Conservation (phyloP, 2,113 vertebrate genomes). For the Coregonus clupeaformis region DNA sequence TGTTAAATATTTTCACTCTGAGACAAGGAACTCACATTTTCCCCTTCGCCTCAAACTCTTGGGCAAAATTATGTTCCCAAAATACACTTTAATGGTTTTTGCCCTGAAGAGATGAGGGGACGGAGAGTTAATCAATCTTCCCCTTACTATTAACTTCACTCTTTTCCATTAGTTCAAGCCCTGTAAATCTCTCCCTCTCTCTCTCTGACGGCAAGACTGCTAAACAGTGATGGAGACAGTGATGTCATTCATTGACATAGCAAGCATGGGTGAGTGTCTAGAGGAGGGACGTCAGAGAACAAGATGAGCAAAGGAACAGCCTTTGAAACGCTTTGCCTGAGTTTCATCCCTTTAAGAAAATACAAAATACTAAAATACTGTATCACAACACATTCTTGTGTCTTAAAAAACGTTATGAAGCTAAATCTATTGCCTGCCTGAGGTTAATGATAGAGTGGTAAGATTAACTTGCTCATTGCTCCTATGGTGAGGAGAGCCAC, state of each 20-base stretch:
- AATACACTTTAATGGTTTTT: constrained; percentile 37
- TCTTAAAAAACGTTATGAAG: background rate
- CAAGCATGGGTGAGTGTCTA: background rate
- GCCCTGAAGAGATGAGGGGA: constrained; percentile 25
- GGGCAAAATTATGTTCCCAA: background rate
- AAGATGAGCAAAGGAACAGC: background rate
- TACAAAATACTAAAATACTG: background rate
- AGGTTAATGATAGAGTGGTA: too few relatives aligned
- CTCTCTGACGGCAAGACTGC: background rate
- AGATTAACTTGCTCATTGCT: too few relatives aligned
- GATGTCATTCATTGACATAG: constrained; percentile 33
- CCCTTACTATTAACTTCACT: constrained; percentile 26
- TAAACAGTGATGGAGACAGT: constrained; percentile 35
- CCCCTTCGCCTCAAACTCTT: background rate
- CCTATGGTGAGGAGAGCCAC: too few relatives aligned
- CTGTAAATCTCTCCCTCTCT: constrained; percentile 21
- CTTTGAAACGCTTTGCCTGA: background rate
- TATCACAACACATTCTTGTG: background rate
- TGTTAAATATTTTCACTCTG: constrained; percentile 5
- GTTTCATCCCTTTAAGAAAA: background rate
- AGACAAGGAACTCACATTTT: constrained; percentile 33
- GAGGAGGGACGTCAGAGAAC: background rate
- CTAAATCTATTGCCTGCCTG: background rate
- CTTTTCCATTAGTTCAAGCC: constrained; percentile 49
- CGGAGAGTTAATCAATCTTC: constrained; percentile 23